Conservation (phyloP, 2,888 invertebrate genomes). For the Aethes cnicana region DNA sequence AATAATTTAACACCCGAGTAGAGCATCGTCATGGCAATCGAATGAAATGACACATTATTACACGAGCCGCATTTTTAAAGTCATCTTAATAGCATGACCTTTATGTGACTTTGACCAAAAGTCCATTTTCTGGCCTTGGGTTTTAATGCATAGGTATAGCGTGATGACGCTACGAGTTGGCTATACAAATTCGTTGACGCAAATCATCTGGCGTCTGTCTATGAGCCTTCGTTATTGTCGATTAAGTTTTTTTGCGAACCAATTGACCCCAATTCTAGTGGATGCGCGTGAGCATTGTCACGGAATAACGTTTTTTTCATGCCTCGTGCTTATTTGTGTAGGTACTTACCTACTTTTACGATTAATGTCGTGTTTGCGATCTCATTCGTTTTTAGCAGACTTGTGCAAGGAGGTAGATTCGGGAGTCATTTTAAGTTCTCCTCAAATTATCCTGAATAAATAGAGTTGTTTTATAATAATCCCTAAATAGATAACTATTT, state of each 20-base stretch:
- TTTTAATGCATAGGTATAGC: conserved; percentile 29
- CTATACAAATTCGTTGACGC: conserved; percentile 56
- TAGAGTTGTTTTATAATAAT: too few species aligned
- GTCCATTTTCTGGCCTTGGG: conserved; percentile 35
- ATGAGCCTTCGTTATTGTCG: conserved; percentile 68
- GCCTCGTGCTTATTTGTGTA: background rate
- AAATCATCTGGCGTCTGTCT: conserved; percentile 53
- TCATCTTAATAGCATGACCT: conserved; percentile 22
- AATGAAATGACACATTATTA: too few species aligned
- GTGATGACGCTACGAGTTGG: conserved; percentile 51
- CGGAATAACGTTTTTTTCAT: conserved; percentile 27
- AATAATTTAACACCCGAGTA: too few species aligned
- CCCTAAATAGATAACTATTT: too few species aligned
- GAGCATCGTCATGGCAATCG: too few species aligned
- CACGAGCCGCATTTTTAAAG: too few species aligned
- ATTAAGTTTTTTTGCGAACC: conserved; percentile 65
- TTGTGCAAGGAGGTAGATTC: too few species aligned
- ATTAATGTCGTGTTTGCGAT: background rate
- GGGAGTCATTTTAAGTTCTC: too few species aligned
- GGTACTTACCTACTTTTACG: background rate
- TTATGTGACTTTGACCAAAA: conserved; percentile 21
- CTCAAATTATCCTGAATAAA: too few species aligned
- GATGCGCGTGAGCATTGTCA: conserved; percentile 55
- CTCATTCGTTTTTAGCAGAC: too few species aligned
- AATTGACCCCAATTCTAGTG: conserved; percentile 67